Evolutionary conservation across 2,797 vertebrate genomes (phyloP).

Genomic region (Gadopsis bispinosus): DNA sequence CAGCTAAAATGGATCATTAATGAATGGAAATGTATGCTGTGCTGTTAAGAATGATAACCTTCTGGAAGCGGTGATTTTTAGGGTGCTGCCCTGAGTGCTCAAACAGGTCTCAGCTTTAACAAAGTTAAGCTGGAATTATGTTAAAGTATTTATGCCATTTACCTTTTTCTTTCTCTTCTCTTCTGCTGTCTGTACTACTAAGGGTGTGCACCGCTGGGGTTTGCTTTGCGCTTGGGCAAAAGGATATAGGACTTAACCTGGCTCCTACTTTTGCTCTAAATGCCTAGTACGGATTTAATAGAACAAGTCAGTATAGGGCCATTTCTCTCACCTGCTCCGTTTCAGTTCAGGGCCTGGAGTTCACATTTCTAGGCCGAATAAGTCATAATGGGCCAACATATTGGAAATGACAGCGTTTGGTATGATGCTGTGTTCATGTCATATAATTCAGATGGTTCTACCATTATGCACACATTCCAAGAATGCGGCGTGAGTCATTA

Average conservation of each 20-base stretch:
- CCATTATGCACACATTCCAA: too few relatives aligned
- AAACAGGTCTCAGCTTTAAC: constrained; percentile 9
- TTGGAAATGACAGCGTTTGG: not conserved
- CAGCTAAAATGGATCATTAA: constrained; percentile 11
- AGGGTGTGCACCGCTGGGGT: constrained; percentile 29
- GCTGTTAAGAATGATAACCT: not conserved
- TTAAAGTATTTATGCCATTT: constrained; percentile 5
- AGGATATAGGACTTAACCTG: constrained; percentile 17
- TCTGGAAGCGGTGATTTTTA: constrained; percentile 6
- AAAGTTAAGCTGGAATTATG: constrained; percentile 19
- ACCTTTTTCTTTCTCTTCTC: constrained; percentile 8
- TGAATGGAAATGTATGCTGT: not conserved
- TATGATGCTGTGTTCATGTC: not conserved
- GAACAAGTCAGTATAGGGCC: constrained; percentile 9
- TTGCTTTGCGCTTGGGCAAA: constrained; percentile 19
- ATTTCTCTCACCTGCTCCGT: constrained; percentile 36
- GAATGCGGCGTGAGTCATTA: not conserved
- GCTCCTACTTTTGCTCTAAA: constrained; percentile 26
- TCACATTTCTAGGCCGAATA: constrained; percentile 14
- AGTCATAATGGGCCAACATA: not conserved
- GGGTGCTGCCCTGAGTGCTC: not conserved
- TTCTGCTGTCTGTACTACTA: constrained; percentile 24
- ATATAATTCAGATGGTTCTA: not conserved
- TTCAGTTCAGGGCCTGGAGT: not conserved
- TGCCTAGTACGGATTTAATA: constrained; percentile 33